Evolutionary conservation across 2,888 invertebrate genomes (phyloP).

Genomic region (Morpho achilles): DNA sequence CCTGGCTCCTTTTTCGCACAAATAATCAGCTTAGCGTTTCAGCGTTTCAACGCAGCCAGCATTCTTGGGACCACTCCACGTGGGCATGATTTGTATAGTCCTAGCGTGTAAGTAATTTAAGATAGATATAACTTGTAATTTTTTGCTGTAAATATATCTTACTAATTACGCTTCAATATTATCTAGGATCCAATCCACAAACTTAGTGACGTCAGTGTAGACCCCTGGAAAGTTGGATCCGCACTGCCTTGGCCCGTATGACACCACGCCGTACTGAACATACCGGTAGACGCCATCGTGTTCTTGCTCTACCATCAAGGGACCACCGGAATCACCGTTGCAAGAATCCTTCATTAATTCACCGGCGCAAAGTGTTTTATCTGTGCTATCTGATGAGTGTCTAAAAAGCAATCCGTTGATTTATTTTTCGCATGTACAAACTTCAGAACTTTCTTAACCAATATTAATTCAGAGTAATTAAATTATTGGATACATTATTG

Average conservation of each 20-base stretch:
- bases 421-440: too few relatives aligned
- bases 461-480: too few relatives aligned
- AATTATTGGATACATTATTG: too few relatives aligned
- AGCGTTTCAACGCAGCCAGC: too few relatives aligned
- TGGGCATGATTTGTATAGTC: too few relatives aligned
- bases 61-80: too few relatives aligned
- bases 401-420: not conserved
- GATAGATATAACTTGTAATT: too few relatives aligned
- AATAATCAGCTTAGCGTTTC: too few relatives aligned
- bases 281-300: slow-evolving; percentile 20
- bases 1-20: too few relatives aligned
- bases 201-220: slow-evolving; percentile 57
- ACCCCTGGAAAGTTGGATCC: slow-evolving; percentile 56
- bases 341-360: slow-evolving; percentile 78
- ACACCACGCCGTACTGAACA: slow-evolving; percentile 42
- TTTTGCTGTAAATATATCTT: not conserved
- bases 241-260: slow-evolving; percentile 35
- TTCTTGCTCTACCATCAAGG: slow-evolving; percentile 57
- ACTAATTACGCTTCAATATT: slow-evolving; percentile 29
- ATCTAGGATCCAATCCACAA: slow-evolving; percentile 56
- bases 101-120: too few relatives aligned
- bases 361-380: slow-evolving; percentile 50
- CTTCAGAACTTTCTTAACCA: too few relatives aligned
- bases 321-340: slow-evolving; percentile 83
- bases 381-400: slow-evolving; percentile 5